Conservation (phyloP, 1,140 invertebrate genomes). For the Cotesia vestalis region DNA sequence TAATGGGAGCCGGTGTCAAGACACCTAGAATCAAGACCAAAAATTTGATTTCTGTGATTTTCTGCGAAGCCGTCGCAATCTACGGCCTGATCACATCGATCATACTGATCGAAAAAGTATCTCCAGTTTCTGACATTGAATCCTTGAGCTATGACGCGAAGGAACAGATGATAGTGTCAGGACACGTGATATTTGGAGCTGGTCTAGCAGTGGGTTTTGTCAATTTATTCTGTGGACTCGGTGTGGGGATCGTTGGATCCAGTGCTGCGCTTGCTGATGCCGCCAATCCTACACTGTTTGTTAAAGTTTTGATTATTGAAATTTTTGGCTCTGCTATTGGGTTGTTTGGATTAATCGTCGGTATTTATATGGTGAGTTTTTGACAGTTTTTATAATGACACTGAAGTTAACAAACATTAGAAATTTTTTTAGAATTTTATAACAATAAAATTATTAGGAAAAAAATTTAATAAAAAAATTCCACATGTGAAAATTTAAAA, state of each 20-base stretch:
- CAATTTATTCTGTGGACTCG: conserved; percentile 94
- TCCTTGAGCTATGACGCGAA: conserved; percentile 70
- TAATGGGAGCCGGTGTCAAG: conserved; percentile 97
- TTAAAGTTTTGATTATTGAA: conserved; percentile 97
- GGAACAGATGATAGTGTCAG: conserved; percentile 67
- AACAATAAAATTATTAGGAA: too few species aligned
- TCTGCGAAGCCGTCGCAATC: conserved; percentile 98
- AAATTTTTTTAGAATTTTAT: too few species aligned
- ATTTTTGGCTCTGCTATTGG: conserved; percentile 98
- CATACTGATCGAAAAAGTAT: conserved; percentile 82
- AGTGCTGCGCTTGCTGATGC: conserved; percentile 96
- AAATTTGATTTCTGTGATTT: conserved; percentile 98
- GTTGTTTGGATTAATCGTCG: conserved; percentile 96
- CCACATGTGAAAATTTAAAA: too few species aligned
- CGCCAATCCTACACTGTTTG: conserved; percentile 92
- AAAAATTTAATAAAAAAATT: too few species aligned
- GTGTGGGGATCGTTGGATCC: conserved; percentile 96
- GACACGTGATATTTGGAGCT: conserved; percentile 95
- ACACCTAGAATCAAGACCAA: conserved; percentile 99
- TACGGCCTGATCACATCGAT: conserved; percentile 99
- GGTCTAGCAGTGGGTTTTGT: conserved; percentile 92
- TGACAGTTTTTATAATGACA: too few species aligned
- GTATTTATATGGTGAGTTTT: conserved; percentile 83
- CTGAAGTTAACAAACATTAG: too few species aligned
- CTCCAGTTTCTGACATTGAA: conserved; percentile 22